Conservation (phyloP, 2,797 vertebrate species). For the Hyperoplus immaculatus region DNA sequence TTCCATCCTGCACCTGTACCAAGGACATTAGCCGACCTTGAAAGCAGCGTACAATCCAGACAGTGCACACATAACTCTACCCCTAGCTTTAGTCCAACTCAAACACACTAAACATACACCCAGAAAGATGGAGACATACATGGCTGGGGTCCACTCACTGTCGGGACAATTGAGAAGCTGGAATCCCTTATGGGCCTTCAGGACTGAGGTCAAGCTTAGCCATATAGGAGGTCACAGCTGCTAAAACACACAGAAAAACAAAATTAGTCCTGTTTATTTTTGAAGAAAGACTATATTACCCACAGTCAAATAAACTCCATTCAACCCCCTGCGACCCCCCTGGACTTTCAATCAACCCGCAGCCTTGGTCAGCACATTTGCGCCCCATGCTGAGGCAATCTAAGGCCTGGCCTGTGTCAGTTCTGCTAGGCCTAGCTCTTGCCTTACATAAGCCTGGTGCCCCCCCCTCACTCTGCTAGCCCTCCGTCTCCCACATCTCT, state of each 20-base stretch:
- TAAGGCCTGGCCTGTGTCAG: slow-evolving; percentile 68
- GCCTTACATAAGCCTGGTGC: slow-evolving; percentile 68
- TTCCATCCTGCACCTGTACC: slow-evolving; percentile 71
- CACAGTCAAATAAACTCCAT: slow-evolving; percentile 74
- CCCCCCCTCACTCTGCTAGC: not conserved
- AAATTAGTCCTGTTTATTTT: slow-evolving; percentile 80
- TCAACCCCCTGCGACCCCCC: slow-evolving; percentile 20
- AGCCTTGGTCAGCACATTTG: slow-evolving; percentile 76
- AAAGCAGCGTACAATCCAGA: slow-evolving; percentile 31
- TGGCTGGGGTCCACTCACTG: slow-evolving; percentile 26
- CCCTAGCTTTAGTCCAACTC: not conserved
- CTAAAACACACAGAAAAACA: slow-evolving; percentile 78
- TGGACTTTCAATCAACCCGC: slow-evolving; percentile 54
- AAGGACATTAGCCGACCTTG: slow-evolving; percentile 46
- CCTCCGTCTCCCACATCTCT: slow-evolving; percentile 32
- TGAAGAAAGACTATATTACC: slow-evolving; percentile 73
- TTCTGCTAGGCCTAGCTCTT: slow-evolving; percentile 67
- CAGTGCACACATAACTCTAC: slow-evolving; percentile 2
- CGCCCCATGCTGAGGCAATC: slow-evolving; percentile 70
- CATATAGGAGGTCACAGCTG: slow-evolving; percentile 78
- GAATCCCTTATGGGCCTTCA: slow-evolving; percentile 51
- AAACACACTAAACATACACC: slow-evolving; percentile 8
- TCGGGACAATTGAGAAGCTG: slow-evolving; percentile 55
- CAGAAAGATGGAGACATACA: not conserved
- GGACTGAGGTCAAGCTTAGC: slow-evolving; percentile 56